Evolutionary conservation across 2,113 vertebrate genomes (phyloP), one percentile per base, ranked within the genome.

Genomic region (Oncorhynchus clarkii): DNA sequence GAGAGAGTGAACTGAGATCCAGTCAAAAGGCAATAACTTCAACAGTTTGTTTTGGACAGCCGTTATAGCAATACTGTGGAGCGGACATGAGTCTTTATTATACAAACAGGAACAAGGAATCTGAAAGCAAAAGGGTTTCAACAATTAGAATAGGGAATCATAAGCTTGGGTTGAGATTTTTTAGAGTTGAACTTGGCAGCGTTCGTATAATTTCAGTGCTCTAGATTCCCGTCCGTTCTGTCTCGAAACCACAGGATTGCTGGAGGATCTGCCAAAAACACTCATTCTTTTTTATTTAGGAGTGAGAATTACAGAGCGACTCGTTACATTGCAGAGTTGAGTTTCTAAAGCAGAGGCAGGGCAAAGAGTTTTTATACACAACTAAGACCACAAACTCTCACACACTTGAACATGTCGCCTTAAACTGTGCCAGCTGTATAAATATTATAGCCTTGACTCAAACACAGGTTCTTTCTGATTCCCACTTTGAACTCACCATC

Each of bases 371-470:
- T 95, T 94, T 93, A 91, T 90, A 86, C 88, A 82, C 82, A 89
- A 80, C 77, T 82, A 77, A 51, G 82, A 94, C 95, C 92, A 77
- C 93, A 95, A 86, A 80, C 92, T 91, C 18, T 83, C 88, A 20
- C 80, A 84, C 75, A 20, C 1, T 82, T 75, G 22, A 84, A 92
- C 78, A 84, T 24, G 86, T 91, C 75, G 90, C 88, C 84, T 92
- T 94, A 92, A 95, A 88, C 3, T 88, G 88, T 93, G 93, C 93
- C 96, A 95, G 95, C 96, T 95, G 95, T 91, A 84, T 78, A 93
- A 95, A 95, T 89, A 90, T 84, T 85, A 84, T 31, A 59, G 83
- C 2, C 73, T 66, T 71, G 84, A 62, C 84, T 89, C 87, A 90
- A 90, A 94, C 94, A 94, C 92, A 94, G 93, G 84, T 92, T 89